Base-by-base conservation (phyloP, 2,888 invertebrate species). In the Pecten maximus region DNA sequence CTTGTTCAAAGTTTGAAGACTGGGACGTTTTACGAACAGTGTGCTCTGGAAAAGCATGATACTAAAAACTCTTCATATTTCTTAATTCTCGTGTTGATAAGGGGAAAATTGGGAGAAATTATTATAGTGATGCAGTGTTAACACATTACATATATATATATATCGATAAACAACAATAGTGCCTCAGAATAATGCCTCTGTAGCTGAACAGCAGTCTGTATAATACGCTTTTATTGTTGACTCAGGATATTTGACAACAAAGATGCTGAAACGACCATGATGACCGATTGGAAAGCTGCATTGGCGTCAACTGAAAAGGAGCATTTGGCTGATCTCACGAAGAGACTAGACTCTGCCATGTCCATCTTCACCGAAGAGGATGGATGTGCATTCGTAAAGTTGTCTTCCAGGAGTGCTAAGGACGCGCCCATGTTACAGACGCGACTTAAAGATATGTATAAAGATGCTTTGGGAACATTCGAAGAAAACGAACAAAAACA, bases 341-440 rank as follows among this genome's bases (percentile, higher is more conserved):
- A 88, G 8, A 90, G 94, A 35, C 92, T 95, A 19, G 92, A 94
- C 40, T 74, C 88, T 28, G 92, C 91, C 6, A 94, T 95, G 93
- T 87, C 91, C 23, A 40, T 88, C 10, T 95, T 92, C 88, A 92
- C 91, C 8, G 87, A 88, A 28, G 88, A 88, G 16, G 93, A 93
- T 3, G 94, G 94, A 23, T 94, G 88, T 90, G 95, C 94, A 6
- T 95, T 95, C 92, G 95, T 95, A 12, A 95, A 95, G 92, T 94
- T 95, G 4, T 95, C 95, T 4, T 94, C 94, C 87, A 91, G 95
- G 54, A 95, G 95, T 92, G 94, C 95, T 0, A 95, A 95, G 92
- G 95, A 95, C 91, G 94, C 95, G 1, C 95, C 95, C 4, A 88
- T 95, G 88, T 93, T 93, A 15, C 94, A 95, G 88, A 89, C 89